Percentiles rank a stretch among this genome's conserved stretches.
Conservation (phyloP, 2,113 vertebrate genomes). For the Colistium nudipinnis region DNA sequence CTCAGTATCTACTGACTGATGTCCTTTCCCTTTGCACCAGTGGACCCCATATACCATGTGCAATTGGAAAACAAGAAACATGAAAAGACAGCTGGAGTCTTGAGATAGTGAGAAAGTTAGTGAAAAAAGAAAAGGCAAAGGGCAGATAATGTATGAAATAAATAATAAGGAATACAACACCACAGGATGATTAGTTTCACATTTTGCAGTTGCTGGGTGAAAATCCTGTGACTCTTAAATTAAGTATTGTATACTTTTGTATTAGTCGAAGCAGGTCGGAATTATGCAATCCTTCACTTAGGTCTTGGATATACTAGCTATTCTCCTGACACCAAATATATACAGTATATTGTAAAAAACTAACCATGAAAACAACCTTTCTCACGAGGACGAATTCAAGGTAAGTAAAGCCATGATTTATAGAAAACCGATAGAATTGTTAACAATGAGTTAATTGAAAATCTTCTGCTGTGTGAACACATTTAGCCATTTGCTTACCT, state of each 20-base stretch:
- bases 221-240: not conserved
- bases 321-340: too few species aligned
- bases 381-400: too few species aligned
- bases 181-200: not conserved
- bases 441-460: not conserved
- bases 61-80: not conserved
- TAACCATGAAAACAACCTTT: too few species aligned
- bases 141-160: not conserved
- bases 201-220: not conserved
- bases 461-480: not conserved
- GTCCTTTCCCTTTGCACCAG: not conserved
- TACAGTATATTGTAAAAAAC: too few species aligned
- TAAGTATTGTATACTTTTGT: not conserved
- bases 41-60: not conserved
- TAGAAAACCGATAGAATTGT: not conserved
- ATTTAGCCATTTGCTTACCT: slow-evolving; percentile 80
- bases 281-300: too few species aligned
- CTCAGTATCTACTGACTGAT: not conserved
- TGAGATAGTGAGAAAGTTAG: not conserved
- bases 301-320: too few species aligned
- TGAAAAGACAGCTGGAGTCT: not conserved
- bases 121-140: slow-evolving; percentile 7
- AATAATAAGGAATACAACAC: not conserved
- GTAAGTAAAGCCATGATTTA: not conserved
- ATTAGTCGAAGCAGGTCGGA: not conserved